Conservation (phyloP, 2,888 invertebrate species). For the Agonopterix subpropinquella region DNA sequence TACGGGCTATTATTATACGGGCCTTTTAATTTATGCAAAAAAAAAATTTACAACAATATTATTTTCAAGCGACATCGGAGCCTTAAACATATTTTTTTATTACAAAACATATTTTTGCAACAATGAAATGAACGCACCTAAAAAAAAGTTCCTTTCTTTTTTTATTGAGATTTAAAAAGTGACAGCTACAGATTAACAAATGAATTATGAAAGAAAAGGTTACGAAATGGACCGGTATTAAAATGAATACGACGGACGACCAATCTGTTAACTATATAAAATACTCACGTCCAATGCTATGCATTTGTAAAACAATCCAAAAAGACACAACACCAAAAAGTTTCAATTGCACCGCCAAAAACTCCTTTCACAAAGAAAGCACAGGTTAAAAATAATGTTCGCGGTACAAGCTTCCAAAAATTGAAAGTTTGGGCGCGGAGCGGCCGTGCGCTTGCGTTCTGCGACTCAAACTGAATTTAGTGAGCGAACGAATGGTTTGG, state of each 20-base stretch:
- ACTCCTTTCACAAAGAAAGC: slow-evolving; percentile 20
- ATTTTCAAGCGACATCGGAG: background rate
- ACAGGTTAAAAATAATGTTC: slow-evolving; percentile 15
- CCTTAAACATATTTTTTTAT: background rate
- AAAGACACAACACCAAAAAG: slow-evolving; percentile 32
- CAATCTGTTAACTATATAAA: slow-evolving; percentile 36
- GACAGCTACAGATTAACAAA: background rate
- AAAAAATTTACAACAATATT: background rate
- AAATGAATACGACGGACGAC: slow-evolving; percentile 52
- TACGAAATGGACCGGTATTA: slow-evolving; percentile 6
- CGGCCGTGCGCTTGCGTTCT: slow-evolving; percentile 67
- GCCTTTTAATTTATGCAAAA: slow-evolving; percentile 33
- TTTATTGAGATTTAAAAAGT: too few relatives aligned
- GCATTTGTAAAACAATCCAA: slow-evolving; percentile 61
- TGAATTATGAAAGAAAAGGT: background rate
- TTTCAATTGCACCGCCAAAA: slow-evolving; percentile 30
- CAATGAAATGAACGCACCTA: background rate
- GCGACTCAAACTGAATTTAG: slow-evolving; percentile 69
- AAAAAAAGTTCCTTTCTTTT: too few relatives aligned
- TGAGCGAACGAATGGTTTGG: slow-evolving; percentile 57
- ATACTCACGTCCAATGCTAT: slow-evolving; percentile 67
- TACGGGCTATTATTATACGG: slow-evolving; percentile 64
- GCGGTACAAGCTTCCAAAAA: background rate
- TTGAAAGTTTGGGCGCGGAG: slow-evolving; percentile 61
- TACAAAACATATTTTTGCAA: background rate